Percentiles rank a stretch among this genome's conserved stretches.
Conservation (phyloP, 2,797 vertebrate species). For the Protosalanx chinensis region DNA sequence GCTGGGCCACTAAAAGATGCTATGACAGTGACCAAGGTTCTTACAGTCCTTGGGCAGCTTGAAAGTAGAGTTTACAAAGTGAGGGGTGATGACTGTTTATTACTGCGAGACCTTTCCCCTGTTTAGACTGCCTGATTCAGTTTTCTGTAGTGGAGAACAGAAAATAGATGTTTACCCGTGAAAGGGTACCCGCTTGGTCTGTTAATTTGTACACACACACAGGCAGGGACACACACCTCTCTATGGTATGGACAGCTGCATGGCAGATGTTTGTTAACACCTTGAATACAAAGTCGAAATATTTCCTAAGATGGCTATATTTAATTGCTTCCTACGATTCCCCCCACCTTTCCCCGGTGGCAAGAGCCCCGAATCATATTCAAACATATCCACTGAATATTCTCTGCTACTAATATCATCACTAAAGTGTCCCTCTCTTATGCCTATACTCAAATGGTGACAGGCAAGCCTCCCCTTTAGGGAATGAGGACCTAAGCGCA, state of each 20-base stretch:
- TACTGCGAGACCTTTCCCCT: background rate
- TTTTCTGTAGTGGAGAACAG: background rate
- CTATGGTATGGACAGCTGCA: background rate
- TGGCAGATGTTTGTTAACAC: background rate
- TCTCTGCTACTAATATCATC: background rate
- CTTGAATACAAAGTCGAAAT: background rate
- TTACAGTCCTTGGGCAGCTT: background rate
- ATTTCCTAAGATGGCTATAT: slow-evolving; percentile 1
- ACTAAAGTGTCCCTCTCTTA: background rate
- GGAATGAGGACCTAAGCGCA: background rate
- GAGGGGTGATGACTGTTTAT: background rate
- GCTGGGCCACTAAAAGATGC: background rate
- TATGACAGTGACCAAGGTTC: background rate
- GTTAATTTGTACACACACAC: background rate
- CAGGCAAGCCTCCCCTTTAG: background rate
- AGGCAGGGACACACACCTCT: background rate
- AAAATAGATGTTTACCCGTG: background rate
- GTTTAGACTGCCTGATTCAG: background rate
- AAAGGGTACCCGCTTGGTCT: background rate
- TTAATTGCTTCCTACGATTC: background rate
- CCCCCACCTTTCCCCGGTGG: background rate
- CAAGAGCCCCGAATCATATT: background rate
- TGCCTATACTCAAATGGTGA: background rate
- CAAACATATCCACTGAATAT: background rate
- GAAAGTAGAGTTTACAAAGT: background rate